phyloP scores from a whole-genome alignment of 2,888 invertebrate genomes.

The Netelia fuscicornis region DNA sequence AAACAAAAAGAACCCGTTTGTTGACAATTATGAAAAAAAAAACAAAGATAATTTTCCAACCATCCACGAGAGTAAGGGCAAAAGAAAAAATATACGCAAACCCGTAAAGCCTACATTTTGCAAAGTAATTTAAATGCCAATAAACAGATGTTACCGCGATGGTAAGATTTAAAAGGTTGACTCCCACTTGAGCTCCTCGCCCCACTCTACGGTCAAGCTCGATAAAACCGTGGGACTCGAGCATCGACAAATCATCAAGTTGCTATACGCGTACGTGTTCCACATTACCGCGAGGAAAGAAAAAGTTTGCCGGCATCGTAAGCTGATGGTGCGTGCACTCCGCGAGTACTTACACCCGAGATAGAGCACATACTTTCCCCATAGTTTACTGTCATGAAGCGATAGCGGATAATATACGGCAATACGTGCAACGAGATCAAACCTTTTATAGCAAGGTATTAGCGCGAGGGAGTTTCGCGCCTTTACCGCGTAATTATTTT shows the following conservation, averaged over 20 bases:
- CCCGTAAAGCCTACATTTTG: no score
- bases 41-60: not conserved
- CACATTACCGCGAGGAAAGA: not conserved
- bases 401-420: constrained; percentile 28
- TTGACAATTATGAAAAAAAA: not conserved
- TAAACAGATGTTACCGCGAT: not conserved
- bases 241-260: constrained; percentile 26
- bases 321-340: constrained; percentile 15
- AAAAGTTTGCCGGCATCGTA: constrained; percentile 24
- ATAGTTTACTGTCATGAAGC: constrained; percentile 17
- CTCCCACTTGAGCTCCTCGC: not conserved
- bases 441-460: constrained; percentile 36
- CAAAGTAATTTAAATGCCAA: no score
- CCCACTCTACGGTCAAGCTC: not conserved
- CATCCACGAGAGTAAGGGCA: not conserved
- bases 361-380: not conserved
- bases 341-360: constrained; percentile 13
- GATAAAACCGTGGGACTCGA: constrained; percentile 27
- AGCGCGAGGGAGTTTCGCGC: constrained; percentile 12
- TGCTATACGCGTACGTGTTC: not conserved
- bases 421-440: constrained; percentile 40
- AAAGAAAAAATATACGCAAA: not conserved
- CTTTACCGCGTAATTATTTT: constrained; percentile 54
- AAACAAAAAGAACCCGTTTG: not conserved
- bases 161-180: constrained; percentile 13